Evolutionary conservation across 2,797 vertebrate species (phyloP).

Genomic region (Myotis findleyi): DNA sequence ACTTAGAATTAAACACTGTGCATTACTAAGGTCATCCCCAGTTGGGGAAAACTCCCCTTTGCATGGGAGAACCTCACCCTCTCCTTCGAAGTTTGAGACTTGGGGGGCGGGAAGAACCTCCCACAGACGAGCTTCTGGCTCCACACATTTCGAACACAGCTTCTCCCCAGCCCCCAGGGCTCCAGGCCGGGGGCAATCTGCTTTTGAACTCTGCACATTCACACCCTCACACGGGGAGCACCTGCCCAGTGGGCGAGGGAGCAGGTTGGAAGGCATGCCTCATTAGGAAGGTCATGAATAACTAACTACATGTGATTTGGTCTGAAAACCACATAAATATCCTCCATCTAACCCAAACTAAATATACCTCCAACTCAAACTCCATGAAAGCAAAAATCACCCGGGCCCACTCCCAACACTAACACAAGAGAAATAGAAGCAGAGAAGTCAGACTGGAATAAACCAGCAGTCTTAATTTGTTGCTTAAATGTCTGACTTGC

Average conservation of each 20-base stretch:
- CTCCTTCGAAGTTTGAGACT: not conserved
- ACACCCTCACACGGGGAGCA: not conserved
- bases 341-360: constrained; percentile 16
- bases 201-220: not conserved
- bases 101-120: not conserved
- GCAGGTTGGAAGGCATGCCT: constrained; percentile 16
- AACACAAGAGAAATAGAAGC: not conserved
- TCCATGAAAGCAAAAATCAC: not conserved
- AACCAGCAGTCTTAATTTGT: not conserved
- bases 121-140: not conserved
- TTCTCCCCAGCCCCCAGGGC: not conserved
- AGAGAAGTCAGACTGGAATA: not conserved
- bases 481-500: not conserved
- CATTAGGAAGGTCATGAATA: constrained; percentile 38
- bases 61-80: not conserved
- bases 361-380: constrained; percentile 19
- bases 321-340: constrained; percentile 23
- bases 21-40: not conserved
- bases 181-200: not conserved
- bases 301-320: constrained; percentile 16
- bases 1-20: not conserved
- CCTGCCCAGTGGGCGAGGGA: not conserved
- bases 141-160: not conserved
- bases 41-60: not conserved
- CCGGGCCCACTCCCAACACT: not conserved